These are phyloP conservation scores for Galleria mellonella DNA, from an alignment of 1,140 invertebrate genomes.

Conservation along the genomic window DNA sequence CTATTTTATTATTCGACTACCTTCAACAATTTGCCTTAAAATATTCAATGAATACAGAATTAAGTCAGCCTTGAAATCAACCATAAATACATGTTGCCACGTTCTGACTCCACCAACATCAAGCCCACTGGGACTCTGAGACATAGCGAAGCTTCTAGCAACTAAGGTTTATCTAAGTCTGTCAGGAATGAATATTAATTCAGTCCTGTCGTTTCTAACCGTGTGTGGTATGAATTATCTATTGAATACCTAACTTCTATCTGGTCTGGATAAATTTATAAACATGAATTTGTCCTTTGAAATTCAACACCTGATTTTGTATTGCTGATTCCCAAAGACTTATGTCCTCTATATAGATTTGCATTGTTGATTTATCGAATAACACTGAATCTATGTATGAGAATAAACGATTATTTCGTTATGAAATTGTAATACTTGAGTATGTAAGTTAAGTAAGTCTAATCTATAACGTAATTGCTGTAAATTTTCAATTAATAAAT, in stretches of 20 bases:
- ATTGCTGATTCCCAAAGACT: no score
- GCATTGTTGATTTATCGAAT: no score
- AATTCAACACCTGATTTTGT: no score
- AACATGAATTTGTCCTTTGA: not conserved
- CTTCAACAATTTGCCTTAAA: slow-evolving; percentile 1
- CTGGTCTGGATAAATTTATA: slow-evolving; percentile 3
- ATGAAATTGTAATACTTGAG: no score
- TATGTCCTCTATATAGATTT: no score
- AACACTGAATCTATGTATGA: no score
- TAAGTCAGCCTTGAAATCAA: not conserved
- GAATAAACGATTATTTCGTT: no score
- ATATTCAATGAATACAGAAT: not conserved
- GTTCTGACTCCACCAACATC: slow-evolving; percentile 2
- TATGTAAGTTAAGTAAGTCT: no score
- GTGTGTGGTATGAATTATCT: slow-evolving; percentile 34
- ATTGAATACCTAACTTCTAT: slow-evolving; percentile 21
- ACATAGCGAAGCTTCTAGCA: slow-evolving; percentile 8
- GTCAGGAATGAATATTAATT: slow-evolving; percentile 46
- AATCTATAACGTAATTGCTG: no score
- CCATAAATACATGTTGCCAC: not conserved
- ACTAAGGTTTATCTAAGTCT: slow-evolving; percentile 27
- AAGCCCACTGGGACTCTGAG: slow-evolving; percentile 10
- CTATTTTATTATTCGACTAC: not conserved
- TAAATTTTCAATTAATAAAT: no score
- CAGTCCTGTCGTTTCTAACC: slow-evolving; percentile 17